Evolutionary conservation across 2,888 invertebrate genomes (phyloP).

Genomic region (Watsonalla binaria): DNA sequence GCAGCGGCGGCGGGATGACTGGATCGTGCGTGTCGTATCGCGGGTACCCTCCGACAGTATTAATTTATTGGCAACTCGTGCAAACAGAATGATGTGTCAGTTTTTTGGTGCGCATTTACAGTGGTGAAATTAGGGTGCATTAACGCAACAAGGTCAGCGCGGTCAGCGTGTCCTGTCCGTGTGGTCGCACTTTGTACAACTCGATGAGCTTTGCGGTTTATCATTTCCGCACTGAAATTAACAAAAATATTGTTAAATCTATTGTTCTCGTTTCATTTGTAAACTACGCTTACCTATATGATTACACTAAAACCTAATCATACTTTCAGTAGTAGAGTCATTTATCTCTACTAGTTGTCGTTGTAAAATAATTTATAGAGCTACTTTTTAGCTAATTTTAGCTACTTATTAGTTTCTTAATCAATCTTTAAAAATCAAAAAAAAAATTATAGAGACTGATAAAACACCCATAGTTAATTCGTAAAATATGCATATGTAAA

Average conservation of each 20-base stretch:
- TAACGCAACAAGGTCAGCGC: constrained; percentile 72
- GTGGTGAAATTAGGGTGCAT: constrained; percentile 75
- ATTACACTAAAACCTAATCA: neutral
- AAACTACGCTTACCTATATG: neutral
- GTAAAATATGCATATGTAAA: too few relatives aligned
- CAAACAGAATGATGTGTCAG: constrained; percentile 69
- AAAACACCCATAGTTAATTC: too few relatives aligned
- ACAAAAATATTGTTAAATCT: neutral
- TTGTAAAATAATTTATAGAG: too few relatives aligned
- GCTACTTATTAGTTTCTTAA: too few relatives aligned
- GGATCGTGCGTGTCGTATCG: constrained; percentile 44
- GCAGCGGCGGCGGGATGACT: constrained; percentile 31
- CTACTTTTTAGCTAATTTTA: too few relatives aligned
- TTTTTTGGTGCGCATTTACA: constrained; percentile 60
- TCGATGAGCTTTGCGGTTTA: constrained; percentile 52
- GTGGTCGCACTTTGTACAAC: constrained; percentile 49
- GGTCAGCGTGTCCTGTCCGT: constrained; percentile 42
- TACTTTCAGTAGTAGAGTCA: too few relatives aligned
- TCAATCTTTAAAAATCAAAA: too few relatives aligned
- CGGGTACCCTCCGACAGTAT: constrained; percentile 56
- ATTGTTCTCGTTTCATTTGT: neutral
- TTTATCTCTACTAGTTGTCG: too few relatives aligned
- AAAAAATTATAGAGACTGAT: too few relatives aligned
- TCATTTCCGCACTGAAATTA: constrained; percentile 35
- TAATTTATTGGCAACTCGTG: constrained; percentile 73